Evolutionary conservation across 2,888 invertebrate genomes (phyloP).

Genomic region (Atherix ibis): DNA sequence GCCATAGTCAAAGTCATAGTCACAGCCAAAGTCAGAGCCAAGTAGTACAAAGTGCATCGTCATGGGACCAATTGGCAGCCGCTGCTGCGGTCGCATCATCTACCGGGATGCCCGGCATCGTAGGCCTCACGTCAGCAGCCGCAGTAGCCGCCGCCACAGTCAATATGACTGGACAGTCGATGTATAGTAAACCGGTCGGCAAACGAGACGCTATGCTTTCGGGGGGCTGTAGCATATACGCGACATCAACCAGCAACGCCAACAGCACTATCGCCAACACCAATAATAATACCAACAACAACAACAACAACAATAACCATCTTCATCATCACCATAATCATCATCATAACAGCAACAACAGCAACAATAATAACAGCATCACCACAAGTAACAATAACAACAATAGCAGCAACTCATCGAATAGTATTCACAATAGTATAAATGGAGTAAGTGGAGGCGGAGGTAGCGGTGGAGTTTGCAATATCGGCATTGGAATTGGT

Average conservation of each 20-base stretch:
- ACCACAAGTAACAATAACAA: conserved; percentile 13
- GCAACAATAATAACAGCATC: conserved; percentile 14
- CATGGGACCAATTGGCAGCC: conserved; percentile 28
- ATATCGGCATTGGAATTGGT: too few species aligned
- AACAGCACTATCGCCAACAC: conserved; percentile 15
- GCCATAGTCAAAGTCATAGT: conserved; percentile 12
- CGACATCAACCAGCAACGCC: conserved; percentile 16
- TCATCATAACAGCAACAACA: too few species aligned
- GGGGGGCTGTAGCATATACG: conserved; percentile 21
- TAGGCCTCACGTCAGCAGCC: conserved; percentile 10
- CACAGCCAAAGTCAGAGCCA: conserved; percentile 19
- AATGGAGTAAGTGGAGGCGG: conserved; percentile 8
- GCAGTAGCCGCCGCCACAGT: conserved; percentile 4
- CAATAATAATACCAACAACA: conserved; percentile 6
- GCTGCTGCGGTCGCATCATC: conserved; percentile 23
- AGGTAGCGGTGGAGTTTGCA: too few species aligned
- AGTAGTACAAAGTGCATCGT: conserved; percentile 18
- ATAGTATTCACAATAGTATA: too few species aligned
- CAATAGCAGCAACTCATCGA: conserved; percentile 7
- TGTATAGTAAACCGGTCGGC: conserved; percentile 19
- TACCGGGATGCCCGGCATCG: conserved; percentile 12
- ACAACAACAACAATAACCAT: conserved; percentile 4
- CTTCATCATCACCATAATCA: conserved; percentile 17
- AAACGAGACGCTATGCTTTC: conserved; percentile 34
- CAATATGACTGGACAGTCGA: conserved; percentile 10